phyloP scores from a whole-genome alignment of 2,113 vertebrate species.

The Trichechus manatus region DNA sequence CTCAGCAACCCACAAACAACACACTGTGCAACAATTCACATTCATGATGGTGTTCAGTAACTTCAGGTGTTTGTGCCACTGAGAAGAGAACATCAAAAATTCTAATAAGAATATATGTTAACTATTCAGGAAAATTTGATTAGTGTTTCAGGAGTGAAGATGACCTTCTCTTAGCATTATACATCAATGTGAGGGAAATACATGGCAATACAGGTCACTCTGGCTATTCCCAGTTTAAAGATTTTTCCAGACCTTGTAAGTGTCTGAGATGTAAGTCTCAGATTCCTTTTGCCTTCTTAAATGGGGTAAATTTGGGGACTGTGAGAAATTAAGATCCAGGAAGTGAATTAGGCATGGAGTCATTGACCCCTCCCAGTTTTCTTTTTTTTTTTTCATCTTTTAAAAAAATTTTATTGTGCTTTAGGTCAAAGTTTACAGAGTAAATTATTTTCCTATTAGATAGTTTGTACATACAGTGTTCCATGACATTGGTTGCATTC shows the following conservation, averaged over 20 bases:
- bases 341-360: not conserved
- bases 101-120: not conserved
- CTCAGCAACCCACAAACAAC: not conserved
- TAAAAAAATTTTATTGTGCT: no score
- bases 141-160: not conserved
- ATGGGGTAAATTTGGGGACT: not conserved
- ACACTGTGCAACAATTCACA: not conserved
- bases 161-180: not conserved
- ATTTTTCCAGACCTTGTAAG: not conserved
- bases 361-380: not conserved
- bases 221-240: not conserved
- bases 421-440: no score
- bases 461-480: no score
- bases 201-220: not conserved
- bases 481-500: no score
- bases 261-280: not conserved
- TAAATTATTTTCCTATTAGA: no score
- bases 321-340: not conserved
- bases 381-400: no score
- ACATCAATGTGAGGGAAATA: not conserved
- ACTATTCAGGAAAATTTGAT: not conserved
- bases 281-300: not conserved
- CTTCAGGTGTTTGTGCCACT: not conserved
- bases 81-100: not conserved
- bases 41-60: not conserved